Base-by-base conservation (phyloP, 2,888 invertebrate genomes). In the Dasypogon diadema region DNA sequence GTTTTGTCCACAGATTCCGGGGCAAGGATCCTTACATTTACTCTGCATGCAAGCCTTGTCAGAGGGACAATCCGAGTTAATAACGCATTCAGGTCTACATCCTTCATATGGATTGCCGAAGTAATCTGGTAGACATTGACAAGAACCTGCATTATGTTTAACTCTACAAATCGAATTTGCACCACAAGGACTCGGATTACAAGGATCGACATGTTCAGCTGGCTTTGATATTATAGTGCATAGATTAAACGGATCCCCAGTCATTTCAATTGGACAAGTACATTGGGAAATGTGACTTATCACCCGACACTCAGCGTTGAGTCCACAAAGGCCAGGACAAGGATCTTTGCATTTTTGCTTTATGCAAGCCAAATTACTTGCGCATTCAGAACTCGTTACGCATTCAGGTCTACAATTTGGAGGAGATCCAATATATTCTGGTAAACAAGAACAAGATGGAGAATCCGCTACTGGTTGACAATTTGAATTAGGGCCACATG, bases 11-110 rank as follows among this genome's bases (percentile, higher is more conserved):
- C 94, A 94, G 14, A 91, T 90, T 78, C 93, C 93, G 4, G 92
- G 92, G 81, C 94, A 94, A 16, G 94, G 93, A 86, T 94, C 92
- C 82, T 88, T 87, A 83, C 95, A 95, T 85, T 92, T 93, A 79
- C 91, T 91, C 79, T 90, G 89, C 2, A 91, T 87, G 81, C 94
- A 94, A 79, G 92, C 92, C 83, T 89, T 89, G 79, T 90, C 89
- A 68, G 88, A 87, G n/a, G 91, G 85, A 84, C 95, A 94, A 86
- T 94, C 93, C 5, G 92, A 90, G 83, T 93, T 92, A 3, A 91
- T 89, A n/a, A 90, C 89, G 83, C 94, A 94, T 85, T 94, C 93
- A 1, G 93, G 93, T 81, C 93, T 88, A 83, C 94, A 94, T 80
- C 87, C 86, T 82, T 91, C 90, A 80, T 93, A 93, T 21, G 92